Evolutionary conservation across 2,113 vertebrate species (phyloP).

Genomic region (Eretmochelys imbricata): DNA sequence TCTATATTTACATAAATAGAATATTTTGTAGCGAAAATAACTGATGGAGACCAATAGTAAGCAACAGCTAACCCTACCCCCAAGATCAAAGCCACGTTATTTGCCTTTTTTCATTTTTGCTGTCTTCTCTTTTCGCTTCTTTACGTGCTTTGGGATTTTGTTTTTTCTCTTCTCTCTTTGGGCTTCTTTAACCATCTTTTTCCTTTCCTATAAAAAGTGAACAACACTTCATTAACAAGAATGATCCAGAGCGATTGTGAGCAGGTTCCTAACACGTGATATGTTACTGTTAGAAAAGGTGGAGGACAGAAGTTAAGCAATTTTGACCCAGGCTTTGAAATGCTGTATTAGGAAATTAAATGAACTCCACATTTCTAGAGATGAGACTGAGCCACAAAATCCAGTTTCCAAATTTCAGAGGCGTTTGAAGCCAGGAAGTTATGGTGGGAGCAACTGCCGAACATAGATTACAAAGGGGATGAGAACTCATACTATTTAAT

Average conservation of each 20-base stretch:
- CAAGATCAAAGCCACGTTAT: slow-evolving; percentile 63
- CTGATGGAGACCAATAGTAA: not conserved
- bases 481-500: not conserved
- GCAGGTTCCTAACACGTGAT: not conserved
- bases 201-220: slow-evolving; percentile 85
- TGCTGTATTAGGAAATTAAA: not conserved
- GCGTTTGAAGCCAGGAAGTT: not conserved
- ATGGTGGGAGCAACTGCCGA: not conserved
- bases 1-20: slow-evolving; percentile 11
- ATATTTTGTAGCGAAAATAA: not conserved
- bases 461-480: not conserved
- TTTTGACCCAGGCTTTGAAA: not conserved
- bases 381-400: not conserved
- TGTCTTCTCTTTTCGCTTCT: slow-evolving; percentile 93
- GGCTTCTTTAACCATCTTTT: slow-evolving; percentile 91
- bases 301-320: not conserved
- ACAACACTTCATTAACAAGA: not conserved
- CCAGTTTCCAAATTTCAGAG: slow-evolving; percentile 2
- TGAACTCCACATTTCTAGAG: not conserved
- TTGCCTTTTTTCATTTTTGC: slow-evolving; percentile 90
- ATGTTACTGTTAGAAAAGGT: not conserved
- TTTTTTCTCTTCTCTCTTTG: slow-evolving; percentile 93
- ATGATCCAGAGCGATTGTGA: not conserved
- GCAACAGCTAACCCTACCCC: not conserved
- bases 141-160: slow-evolving; percentile 93